phyloP scores from a whole-genome alignment of 1,140 invertebrate genomes.

The Drosophila insularis region DNA sequence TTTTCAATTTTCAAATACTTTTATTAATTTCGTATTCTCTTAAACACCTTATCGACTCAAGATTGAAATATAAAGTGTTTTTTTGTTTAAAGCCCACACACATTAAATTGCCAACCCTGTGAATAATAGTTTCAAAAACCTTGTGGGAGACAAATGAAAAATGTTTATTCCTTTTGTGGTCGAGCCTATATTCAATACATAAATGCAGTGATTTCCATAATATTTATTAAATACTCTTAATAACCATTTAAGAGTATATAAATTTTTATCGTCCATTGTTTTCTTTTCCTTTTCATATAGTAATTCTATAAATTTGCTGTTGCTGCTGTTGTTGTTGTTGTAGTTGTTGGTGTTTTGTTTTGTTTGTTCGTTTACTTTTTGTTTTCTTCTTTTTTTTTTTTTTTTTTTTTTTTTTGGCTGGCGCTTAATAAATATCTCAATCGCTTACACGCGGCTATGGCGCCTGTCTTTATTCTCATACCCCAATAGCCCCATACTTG shows the following conservation, averaged over 20 bases:
- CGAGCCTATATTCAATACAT: background rate
- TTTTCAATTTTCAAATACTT: too few relatives aligned
- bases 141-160: background rate
- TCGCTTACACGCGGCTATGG: slow-evolving; percentile 56
- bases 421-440: slow-evolving; percentile 69
- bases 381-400: too few relatives aligned
- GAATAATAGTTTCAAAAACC: too few relatives aligned
- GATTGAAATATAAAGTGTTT: too few relatives aligned
- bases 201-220: slow-evolving; percentile 13
- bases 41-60: too few relatives aligned
- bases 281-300: slow-evolving; percentile 15
- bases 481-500: background rate
- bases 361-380: slow-evolving; percentile 14
- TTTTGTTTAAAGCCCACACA: too few relatives aligned
- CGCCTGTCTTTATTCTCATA: slow-evolving; percentile 42
- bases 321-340: background rate
- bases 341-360: slow-evolving; percentile 4
- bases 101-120: too few relatives aligned
- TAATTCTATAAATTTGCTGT: slow-evolving; percentile 15
- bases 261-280: slow-evolving; percentile 13
- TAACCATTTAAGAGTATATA: slow-evolving; percentile 7
- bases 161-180: background rate
- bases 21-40: too few relatives aligned
- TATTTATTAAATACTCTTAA: background rate
- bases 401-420: slow-evolving; percentile 19